Base-by-base conservation (phyloP, 2,797 vertebrate genomes). In the Neoniphon sammara region DNA sequence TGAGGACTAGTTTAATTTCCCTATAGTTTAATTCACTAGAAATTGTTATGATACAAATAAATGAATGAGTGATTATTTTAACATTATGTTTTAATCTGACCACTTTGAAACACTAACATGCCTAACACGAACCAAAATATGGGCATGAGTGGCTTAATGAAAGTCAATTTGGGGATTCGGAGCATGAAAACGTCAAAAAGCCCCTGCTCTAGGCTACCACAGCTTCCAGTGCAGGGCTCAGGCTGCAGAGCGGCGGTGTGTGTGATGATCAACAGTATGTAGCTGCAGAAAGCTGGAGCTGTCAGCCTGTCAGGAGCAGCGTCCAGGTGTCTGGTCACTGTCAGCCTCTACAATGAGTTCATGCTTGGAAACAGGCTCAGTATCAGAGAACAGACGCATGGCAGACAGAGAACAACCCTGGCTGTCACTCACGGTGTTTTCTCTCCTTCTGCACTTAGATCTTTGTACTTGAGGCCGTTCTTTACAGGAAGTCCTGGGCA, bases 291-390 rank as follows among this genome's bases (percentile, higher is more conserved):
- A 60, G 20, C 60, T 25, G 15, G 65, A 70, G 70, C 67, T 7
- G 34, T 34, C 59, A 75, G 66, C 52, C 66, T 66, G 62, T 56
- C 59, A 60, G 71, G 18, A 58, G 70, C 12, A 59, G n/a, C 31
- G 63, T 84, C 67, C 42, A 50, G 66, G 59, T 42, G 76, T 89
- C 88, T 83, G 87, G 73, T 70, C 75, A 53, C 69, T 83, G 82
- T 85, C 88, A 65, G 74, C 55, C 42, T 14, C 53, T 23, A 23
- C 71, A 2, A 20, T 42, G 82, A 87, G 80, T 56, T 89, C 86
- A 82, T 34, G 15, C 66, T 65, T 73, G 53, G 67, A 73, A 67
- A 67, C 61, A 2, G 61, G 36, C 34, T 50, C 23, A 5, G 53
- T 59, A 69, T 73, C 53, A 78, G 63, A 56, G 64, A 69, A 62